Conservation (phyloP, 2,797 vertebrate genomes). For the Ciconia nigra region DNA sequence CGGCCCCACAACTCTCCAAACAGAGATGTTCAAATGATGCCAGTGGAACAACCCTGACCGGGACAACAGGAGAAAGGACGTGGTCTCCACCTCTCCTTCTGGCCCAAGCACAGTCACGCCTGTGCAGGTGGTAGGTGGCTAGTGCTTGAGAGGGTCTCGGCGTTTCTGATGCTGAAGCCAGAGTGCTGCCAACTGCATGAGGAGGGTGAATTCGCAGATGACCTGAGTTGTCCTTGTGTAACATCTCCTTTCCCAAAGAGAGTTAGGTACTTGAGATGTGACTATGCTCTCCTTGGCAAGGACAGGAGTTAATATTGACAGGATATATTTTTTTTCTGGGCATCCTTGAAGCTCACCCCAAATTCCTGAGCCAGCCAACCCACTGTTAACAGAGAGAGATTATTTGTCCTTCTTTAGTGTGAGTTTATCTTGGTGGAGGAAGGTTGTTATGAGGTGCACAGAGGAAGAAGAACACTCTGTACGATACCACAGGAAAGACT, state of each 20-base stretch:
- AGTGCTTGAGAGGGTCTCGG: accelerated
- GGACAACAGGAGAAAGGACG: background rate
- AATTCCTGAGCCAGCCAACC: background rate
- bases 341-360: background rate
- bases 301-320: background rate
- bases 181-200: background rate
- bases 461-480: background rate
- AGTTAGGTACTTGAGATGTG: background rate
- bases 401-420: background rate
- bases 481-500: background rate
- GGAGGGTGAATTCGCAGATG: background rate
- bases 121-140: background rate
- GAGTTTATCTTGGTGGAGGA: background rate
- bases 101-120: accelerated
- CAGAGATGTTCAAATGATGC: accelerated
- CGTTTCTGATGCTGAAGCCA: background rate
- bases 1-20: background rate
- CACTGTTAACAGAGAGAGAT: background rate
- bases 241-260: background rate
- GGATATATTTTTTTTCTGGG: background rate
- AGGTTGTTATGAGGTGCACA: background rate
- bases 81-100: background rate
- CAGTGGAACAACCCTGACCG: accelerated
- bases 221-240: background rate
- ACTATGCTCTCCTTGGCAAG: background rate